Conservation (phyloP, 2,888 invertebrate genomes). For the Caenorhabditis sp. region DNA sequence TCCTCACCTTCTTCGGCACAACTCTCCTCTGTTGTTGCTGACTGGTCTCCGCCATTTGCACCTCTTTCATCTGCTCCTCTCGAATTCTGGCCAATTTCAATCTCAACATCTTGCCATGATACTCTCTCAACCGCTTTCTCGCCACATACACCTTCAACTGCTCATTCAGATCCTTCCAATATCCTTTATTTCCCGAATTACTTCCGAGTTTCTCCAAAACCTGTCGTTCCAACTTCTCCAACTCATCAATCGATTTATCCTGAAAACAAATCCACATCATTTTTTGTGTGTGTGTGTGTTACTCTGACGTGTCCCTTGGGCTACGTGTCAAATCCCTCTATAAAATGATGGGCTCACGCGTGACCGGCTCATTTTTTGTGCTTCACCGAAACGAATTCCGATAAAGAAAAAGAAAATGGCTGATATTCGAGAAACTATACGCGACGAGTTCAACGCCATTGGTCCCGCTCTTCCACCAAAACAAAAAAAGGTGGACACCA, state of each 20-base stretch:
- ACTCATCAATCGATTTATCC: constrained; percentile 87
- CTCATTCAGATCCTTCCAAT: constrained; percentile 91
- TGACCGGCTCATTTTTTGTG: constrained; percentile 1
- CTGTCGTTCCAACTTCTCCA: constrained; percentile 82
- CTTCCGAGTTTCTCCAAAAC: constrained; percentile 87
- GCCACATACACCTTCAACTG: constrained; percentile 38
- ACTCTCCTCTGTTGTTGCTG: not conserved
- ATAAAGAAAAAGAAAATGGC: constrained; percentile 13
- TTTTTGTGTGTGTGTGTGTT: too few relatives aligned
- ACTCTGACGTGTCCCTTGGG: too few relatives aligned
- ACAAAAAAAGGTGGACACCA: constrained; percentile 1
- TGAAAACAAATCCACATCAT: constrained; percentile 40
- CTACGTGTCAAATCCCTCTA: too few relatives aligned
- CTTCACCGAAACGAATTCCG: not conserved
- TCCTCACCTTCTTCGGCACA: constrained; percentile 15
- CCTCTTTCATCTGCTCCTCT: constrained; percentile 76
- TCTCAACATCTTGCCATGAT: constrained; percentile 87
- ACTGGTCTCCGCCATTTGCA: constrained; percentile 2
- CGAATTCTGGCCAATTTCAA: constrained; percentile 88
- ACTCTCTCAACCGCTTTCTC: constrained; percentile 85
- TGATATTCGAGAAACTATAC: constrained; percentile 1
- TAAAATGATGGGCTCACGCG: too few relatives aligned
- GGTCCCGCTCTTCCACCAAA: constrained; percentile 19
- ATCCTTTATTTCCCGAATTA: constrained; percentile 92
- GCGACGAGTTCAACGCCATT: constrained; percentile 1